Percentiles rank a stretch among this genome's conserved stretches.
These are phyloP conservation scores for Balanococcus diminutus DNA, from an alignment of 2,888 invertebrate species.

Conservation along the genomic window DNA sequence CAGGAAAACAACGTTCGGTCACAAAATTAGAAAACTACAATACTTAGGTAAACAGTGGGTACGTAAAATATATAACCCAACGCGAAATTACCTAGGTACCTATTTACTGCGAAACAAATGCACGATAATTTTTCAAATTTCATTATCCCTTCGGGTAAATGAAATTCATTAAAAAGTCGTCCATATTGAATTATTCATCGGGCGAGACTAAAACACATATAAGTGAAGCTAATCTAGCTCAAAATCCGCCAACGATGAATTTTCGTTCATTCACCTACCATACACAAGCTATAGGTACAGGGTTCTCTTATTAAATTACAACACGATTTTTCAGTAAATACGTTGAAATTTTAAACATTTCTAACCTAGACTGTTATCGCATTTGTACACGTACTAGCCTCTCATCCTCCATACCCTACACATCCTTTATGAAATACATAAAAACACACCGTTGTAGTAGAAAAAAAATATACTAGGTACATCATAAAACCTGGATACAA, in stretches of 20 bases:
- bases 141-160: neutral
- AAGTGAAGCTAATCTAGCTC: too few species aligned
- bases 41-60: too few species aligned
- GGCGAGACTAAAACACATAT: too few species aligned
- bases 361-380: neutral
- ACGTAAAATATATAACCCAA: neutral
- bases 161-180: neutral
- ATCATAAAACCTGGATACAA: neutral
- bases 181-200: neutral
- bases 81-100: neutral
- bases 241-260: neutral
- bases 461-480: neutral
- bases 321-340: neutral
- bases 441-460: neutral
- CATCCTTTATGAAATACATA: neutral
- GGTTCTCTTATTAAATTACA: neutral
- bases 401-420: neutral
- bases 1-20: neutral
- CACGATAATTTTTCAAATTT: neutral
- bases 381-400: neutral
- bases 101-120: neutral
- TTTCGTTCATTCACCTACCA: conserved; percentile 5
- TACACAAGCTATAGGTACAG: too few species aligned
- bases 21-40: neutral
- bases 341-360: conserved; percentile 11